A percentile compares a stretch with the other conserved stretches of the same genome.
Evolutionary conservation across 2,113 vertebrate genomes (phyloP).

Genomic region (Leuciscus idus): DNA sequence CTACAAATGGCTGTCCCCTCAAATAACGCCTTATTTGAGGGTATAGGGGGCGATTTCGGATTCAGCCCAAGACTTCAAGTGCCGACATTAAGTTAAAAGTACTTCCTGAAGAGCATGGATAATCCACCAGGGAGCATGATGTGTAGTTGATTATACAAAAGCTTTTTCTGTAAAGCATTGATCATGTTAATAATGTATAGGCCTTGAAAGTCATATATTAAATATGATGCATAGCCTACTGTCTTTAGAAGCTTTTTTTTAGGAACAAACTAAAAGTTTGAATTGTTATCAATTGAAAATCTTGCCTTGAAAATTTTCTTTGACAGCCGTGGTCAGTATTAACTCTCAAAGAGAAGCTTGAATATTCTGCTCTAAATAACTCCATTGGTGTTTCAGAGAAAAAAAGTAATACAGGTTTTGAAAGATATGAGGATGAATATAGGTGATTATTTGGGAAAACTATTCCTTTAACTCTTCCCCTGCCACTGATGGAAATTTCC

Average conservation of each 20-base stretch:
- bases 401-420: neutral
- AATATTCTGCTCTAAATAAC: neutral
- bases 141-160: neutral
- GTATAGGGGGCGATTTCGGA: too few relatives aligned
- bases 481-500: too few relatives aligned
- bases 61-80: neutral
- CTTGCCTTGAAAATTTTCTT: neutral
- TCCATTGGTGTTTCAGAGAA: neutral
- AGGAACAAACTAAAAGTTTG: neutral
- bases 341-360: neutral
- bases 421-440: neutral
- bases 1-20: too few relatives aligned
- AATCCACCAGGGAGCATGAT: neutral
- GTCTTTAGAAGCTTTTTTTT: neutral
- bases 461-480: neutral
- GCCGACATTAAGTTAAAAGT: neutral
- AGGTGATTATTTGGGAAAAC: neutral
- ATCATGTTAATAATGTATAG: neutral
- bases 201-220: neutral
- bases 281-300: neutral
- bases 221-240: neutral
- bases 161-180: neutral
- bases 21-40: too few relatives aligned
- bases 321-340: neutral
- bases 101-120: neutral